Percentiles rank a stretch among this genome's conserved stretches.
These are phyloP conservation scores for Carposina sasakii DNA, from an alignment of 1,140 invertebrate genomes.

Conservation along the genomic window DNA sequence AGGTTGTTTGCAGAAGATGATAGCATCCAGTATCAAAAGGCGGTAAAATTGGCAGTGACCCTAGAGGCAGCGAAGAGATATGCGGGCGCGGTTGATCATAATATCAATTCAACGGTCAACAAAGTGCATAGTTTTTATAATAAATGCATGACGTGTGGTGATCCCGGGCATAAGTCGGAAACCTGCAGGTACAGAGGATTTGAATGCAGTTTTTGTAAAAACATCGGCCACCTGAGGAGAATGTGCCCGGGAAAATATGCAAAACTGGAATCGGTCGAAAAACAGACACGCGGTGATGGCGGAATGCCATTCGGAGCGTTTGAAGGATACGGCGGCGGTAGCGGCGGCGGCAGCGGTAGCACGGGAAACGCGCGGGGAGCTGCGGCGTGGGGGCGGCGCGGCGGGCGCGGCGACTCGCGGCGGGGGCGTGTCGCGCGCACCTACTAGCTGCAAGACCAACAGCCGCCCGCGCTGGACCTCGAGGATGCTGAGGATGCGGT, in stretches of 20 bases:
- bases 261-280: neutral
- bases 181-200: neutral
- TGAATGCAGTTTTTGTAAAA: neutral
- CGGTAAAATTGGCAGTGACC: conserved; percentile 1
- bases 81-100: conserved; percentile 1
- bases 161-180: neutral
- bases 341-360: neutral
- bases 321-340: too few relatives aligned
- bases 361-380: neutral
- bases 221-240: conserved; percentile 3
- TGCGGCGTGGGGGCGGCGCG: neutral
- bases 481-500: neutral
- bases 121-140: neutral
- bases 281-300: neutral
- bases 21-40: neutral
- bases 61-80: conserved; percentile 8
- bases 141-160: neutral
- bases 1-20: conserved; percentile 6
- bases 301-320: too few relatives aligned
- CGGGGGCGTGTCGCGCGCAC: neutral
- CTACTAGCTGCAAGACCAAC: neutral
- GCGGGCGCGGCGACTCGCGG: neutral
- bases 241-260: neutral
- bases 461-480: neutral
- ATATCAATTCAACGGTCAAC: neutral